Evolutionary conservation across 64 coral and sea anemone species (phyloP).

Genomic region (Anthopleura sola): DNA sequence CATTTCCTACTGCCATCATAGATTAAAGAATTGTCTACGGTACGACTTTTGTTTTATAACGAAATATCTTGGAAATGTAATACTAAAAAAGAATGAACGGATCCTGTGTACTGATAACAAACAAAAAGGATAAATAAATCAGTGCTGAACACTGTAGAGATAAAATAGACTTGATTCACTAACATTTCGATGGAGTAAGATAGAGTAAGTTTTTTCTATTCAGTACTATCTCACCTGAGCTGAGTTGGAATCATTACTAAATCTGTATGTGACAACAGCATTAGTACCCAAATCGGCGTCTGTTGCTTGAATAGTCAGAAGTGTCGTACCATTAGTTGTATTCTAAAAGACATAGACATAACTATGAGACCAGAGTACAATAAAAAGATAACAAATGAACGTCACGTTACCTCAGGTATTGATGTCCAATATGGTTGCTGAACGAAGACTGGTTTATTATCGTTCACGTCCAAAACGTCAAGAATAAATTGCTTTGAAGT

Average conservation of each 20-base stretch:
- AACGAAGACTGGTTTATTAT: conserved; percentile 48
- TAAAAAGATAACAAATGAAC: background rate
- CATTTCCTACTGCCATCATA: too few species aligned
- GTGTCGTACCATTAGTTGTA: conserved; percentile 47
- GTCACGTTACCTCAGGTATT: conserved; percentile 52
- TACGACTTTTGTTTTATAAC: too few species aligned
- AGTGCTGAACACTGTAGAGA: too few species aligned
- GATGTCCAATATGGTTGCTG: conserved; percentile 54
- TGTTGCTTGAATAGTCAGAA: conserved; percentile 46
- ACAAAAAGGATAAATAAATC: too few species aligned
- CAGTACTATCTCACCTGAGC: background rate
- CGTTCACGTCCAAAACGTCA: conserved; percentile 50
- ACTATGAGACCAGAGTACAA: background rate
- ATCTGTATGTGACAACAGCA: conserved; percentile 39
- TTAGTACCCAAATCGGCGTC: conserved; percentile 58
- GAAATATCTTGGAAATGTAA: too few species aligned
- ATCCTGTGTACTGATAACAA: too few species aligned
- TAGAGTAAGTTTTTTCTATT: too few species aligned
- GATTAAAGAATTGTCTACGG: too few species aligned
- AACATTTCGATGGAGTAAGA: too few species aligned
- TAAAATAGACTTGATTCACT: too few species aligned
- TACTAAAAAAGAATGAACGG: too few species aligned
- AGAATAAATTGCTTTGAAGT: conserved; percentile 26
- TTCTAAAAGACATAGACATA: conserved; percentile 19
- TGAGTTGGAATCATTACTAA: conserved; percentile 50